Evolutionary conservation across 2,113 vertebrate species (phyloP).

Genomic region (Hepsetus odoe): DNA sequence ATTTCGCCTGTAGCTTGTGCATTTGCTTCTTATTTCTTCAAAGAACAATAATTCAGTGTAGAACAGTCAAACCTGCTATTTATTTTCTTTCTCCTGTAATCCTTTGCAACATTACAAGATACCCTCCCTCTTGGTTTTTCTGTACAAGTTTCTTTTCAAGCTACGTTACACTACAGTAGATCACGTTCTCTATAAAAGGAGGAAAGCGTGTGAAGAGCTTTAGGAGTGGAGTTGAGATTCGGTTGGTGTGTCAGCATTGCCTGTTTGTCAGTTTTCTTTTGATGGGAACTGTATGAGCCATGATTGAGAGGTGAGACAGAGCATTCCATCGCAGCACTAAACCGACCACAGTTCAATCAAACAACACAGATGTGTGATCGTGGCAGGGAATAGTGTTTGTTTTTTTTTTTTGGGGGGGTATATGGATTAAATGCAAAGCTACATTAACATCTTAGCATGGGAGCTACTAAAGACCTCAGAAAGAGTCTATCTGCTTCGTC

Average conservation of each 20-base stretch:
- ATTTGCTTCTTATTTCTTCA: not conserved
- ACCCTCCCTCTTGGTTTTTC: not conserved
- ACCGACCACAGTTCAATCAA: slow-evolving; percentile 16
- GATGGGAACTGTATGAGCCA: slow-evolving; percentile 27
- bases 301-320: slow-evolving; percentile 48
- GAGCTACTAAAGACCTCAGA: not conserved
- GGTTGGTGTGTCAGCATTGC: slow-evolving; percentile 27
- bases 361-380: not conserved
- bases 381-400: slow-evolving; percentile 8
- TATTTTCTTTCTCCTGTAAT: not conserved
- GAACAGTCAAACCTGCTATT: not conserved
- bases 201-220: not conserved
- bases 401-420: no score
- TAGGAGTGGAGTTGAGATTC: slow-evolving; percentile 3
- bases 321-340: not conserved
- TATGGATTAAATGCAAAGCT: slow-evolving; percentile 31
- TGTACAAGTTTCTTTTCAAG: slow-evolving; percentile 1
- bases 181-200: slow-evolving; percentile 19
- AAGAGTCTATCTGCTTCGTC: not conserved
- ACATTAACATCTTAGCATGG: not conserved
- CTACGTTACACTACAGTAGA: slow-evolving; percentile 10
- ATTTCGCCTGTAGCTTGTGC: not conserved
- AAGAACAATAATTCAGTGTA: not conserved
- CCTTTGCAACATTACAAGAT: slow-evolving; percentile 4
- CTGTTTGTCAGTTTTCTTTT: slow-evolving; percentile 26